Conservation (phyloP, 2,888 invertebrate genomes). For the Hydraecia micacea region DNA sequence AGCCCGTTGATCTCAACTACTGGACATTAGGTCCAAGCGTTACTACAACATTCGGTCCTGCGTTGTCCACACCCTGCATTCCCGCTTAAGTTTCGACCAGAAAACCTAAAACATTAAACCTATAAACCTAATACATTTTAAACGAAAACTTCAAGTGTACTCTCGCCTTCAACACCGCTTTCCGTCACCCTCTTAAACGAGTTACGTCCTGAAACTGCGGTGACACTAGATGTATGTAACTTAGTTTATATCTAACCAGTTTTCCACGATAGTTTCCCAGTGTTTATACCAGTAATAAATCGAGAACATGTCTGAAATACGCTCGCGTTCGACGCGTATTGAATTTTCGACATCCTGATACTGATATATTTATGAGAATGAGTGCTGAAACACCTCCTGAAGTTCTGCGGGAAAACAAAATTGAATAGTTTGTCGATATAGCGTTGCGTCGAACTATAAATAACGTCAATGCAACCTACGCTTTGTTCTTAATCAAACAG, state of each 20-base stretch:
- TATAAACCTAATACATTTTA: not conserved
- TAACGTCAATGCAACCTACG: not conserved
- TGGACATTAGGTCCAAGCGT: not conserved
- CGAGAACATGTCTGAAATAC: conserved; percentile 40
- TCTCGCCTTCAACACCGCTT: conserved; percentile 13
- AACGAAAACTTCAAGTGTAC: conserved; percentile 16
- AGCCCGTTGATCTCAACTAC: not conserved
- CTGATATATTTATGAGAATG: conserved; percentile 43
- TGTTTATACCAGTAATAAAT: conserved; percentile 51
- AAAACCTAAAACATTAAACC: not conserved
- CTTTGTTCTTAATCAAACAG: too few relatives aligned
- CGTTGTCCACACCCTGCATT: not conserved
- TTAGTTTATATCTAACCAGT: conserved; percentile 40
- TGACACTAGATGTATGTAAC: conserved; percentile 36
- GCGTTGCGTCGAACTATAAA: not conserved
- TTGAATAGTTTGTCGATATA: not conserved
- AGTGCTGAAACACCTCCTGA: conserved; percentile 1
- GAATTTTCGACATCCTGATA: conserved; percentile 54
- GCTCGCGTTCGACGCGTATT: conserved; percentile 37
- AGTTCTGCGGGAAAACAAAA: not conserved
- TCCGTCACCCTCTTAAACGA: conserved; percentile 26
- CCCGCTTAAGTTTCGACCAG: not conserved
- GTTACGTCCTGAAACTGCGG: conserved; percentile 24
- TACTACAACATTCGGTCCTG: not conserved
- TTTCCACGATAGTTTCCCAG: conserved; percentile 22